A percentile compares a stretch with the other conserved stretches of the same genome.
Evolutionary conservation across 2,888 invertebrate genomes (phyloP).

Genomic region (Flexamia atlantica): DNA sequence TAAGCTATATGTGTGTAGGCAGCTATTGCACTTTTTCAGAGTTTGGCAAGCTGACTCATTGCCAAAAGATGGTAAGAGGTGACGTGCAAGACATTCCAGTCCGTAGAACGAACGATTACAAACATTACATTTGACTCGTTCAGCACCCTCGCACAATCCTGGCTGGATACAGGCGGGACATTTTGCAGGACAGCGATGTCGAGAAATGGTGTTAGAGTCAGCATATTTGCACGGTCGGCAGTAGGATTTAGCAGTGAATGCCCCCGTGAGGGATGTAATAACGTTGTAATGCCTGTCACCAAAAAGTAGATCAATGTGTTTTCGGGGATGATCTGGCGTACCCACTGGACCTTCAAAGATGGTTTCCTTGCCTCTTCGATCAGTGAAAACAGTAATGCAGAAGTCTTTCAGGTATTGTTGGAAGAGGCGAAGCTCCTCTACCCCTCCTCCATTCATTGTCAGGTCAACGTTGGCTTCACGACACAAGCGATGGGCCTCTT

Average conservation of each 20-base stretch:
- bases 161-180: conserved; percentile 1
- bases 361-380: conserved; percentile 14
- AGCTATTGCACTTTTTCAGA: not conserved
- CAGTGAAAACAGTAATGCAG: conserved; percentile 14
- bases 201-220: not conserved
- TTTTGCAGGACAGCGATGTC: conserved; percentile 38
- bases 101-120: conserved; percentile 31
- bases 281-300: conserved; percentile 41
- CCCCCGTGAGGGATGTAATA: conserved; percentile 22
- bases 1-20: conserved; percentile 6
- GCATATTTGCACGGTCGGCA: conserved; percentile 20
- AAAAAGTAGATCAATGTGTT: conserved; percentile 29
- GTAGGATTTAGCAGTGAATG: conserved; percentile 20
- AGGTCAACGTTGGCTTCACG: conserved; percentile 1
- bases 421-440: conserved; percentile 5
- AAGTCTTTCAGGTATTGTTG: conserved; percentile 18
- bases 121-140: not conserved
- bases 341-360: conserved; percentile 42
- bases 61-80: conserved; percentile 2
- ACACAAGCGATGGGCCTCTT: conserved; percentile 13
- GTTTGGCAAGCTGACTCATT: not conserved
- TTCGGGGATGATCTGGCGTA: not conserved
- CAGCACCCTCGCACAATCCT: not conserved
- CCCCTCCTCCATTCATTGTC: conserved; percentile 35
- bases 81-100: conserved; percentile 1